Conservation (phyloP, 1,140 invertebrate species). For the Zeugodacus cucurbitae region DNA sequence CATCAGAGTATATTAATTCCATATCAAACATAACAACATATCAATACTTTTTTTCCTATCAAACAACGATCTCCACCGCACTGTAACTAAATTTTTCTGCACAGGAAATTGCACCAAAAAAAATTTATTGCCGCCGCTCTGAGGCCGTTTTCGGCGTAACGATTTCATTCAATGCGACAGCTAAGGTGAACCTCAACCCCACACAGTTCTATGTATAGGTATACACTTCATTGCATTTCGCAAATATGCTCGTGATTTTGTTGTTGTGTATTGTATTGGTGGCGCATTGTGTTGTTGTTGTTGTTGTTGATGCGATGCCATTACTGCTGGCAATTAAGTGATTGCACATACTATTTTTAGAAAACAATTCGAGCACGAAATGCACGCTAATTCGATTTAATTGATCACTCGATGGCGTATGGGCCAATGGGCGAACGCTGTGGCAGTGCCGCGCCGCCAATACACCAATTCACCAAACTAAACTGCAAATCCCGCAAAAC, state of each 20-base stretch:
- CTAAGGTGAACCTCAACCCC: background rate
- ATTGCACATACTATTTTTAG: slow-evolving; percentile 33
- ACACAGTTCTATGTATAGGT: background rate
- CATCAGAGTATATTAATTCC: too few species aligned
- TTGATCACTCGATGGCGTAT: background rate
- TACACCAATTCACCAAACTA: background rate
- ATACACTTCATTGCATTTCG: background rate
- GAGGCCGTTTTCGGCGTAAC: background rate
- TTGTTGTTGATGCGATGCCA: background rate
- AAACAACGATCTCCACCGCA: background rate
- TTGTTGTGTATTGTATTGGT: background rate
- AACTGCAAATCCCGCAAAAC: background rate
- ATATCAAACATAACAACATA: too few species aligned
- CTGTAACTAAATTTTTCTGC: background rate
- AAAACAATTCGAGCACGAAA: slow-evolving; percentile 38
- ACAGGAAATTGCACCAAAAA: background rate
- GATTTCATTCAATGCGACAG: background rate
- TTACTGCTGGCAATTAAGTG: slow-evolving; percentile 3
- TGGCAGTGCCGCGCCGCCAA: background rate
- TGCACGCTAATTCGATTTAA: slow-evolving; percentile 29
- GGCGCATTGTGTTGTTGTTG: background rate
- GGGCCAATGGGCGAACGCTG: background rate
- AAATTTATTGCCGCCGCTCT: background rate
- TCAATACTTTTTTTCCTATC: too few species aligned
- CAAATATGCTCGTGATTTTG: background rate